Evolutionary conservation across 1,140 invertebrate genomes (phyloP), one percentile per base, ranked within the genome.

Genomic region (Dinothrombium tinctorium): DNA sequence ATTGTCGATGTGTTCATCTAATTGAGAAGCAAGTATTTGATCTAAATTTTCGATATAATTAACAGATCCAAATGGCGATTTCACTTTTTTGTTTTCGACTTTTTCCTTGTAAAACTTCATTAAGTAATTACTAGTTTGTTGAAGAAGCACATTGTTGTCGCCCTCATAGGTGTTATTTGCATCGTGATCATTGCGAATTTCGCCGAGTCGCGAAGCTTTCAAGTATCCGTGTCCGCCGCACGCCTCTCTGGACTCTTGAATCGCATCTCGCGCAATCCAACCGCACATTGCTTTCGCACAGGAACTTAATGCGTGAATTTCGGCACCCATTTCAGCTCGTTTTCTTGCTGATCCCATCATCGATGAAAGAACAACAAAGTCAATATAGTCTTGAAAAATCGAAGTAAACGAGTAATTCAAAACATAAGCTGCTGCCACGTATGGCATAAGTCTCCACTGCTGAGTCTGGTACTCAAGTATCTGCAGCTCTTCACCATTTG

Each of bases 161-260:
- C 87, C 89, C 63, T 95, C 86, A 52, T 90, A 94, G 0, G 86
- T 94, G 48, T 75, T 75, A 48, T 80, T 82, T 0, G 82, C 76
- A 62, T 95, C 87, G 59, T 87, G 74, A 56, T 86, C 75, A 58
- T 73, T 72, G 41, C 81, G 68, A 35, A 90, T 59, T 43, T 77
- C 71, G 11, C 77, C 76, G 32, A 90, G 59, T 49, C 79, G 67
- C 42, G 76, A 65, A 14, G 71, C 75, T 54, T 55, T 56, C 28
- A 67, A 56, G 47, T 63, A 67, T 1, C 66, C 66, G 53, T 68
- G 65, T 5, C 83, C 83, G 12, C 79, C 84, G 56, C 82, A 87
- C 4, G 79, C 74, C 59, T 87, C 81, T 14, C 81, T 61, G 2
- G 25, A 29, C 58, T 92, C 82, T 59, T 90, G 84, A 48, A 87